Evolutionary conservation across 2,888 invertebrate genomes (phyloP), one percentile per base, ranked within the genome.

Genomic region (Eupithecia vulgata): DNA sequence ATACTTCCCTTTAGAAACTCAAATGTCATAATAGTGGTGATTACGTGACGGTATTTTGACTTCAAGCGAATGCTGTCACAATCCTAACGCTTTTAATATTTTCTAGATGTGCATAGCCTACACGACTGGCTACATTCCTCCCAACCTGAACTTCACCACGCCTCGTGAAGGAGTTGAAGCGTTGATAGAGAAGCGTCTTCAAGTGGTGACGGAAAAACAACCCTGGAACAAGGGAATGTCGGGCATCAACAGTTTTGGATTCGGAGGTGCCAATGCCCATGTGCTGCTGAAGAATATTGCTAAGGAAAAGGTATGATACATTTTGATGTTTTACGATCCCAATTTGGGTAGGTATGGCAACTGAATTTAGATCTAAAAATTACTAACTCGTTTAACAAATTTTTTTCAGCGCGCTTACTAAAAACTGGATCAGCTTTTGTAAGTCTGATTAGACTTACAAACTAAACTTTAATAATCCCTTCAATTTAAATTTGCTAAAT

Each of bases 181-280:
- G 0, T 86, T 97, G 0, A 91, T 94, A 0, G 95, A 96, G 42
- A 96, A 96, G 0, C 91, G 96, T 62, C 87, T 97, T 42, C 84
- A 95, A 79, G 98, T 99, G 0, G 96, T 99, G 0, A 96, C 96
- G 0, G 97, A 96, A 67, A 95, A 94, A 86, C 96, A 91, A 34
- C 95, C 95, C 0, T 97, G 98, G 95, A 90, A 95, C 45, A 96
- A 97, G 42, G 97, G 97, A 30, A 94, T 97, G 84, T 96, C 97
- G 35, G 98, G 97, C 5, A 95, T 99, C 35, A 99, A 98, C 92
- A 98, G 98, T 13, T 99, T 99, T 87, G 99, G 99, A 0, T 99
- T 99, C 85, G 99, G 99, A 40, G 99, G 99, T 0, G 97, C 97
- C 5, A 98, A 98, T 84, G 97, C 96, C 66, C 97, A 97, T 82